Conservation (phyloP, 2,888 invertebrate species). For the Nipponacmea schrenckii region DNA sequence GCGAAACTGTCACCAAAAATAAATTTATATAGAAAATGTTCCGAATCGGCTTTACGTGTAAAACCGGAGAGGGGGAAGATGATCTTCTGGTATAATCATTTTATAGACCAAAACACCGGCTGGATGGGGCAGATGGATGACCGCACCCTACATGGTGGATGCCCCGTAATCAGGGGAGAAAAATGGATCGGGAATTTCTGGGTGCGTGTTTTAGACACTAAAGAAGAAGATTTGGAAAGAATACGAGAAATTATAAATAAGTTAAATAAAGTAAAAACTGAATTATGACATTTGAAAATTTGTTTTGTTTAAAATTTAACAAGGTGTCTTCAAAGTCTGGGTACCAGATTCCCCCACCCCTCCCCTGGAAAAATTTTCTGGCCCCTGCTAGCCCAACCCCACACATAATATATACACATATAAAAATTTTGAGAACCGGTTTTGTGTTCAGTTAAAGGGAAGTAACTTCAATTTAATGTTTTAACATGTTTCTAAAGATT, state of each 20-base stretch:
- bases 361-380: too few relatives aligned
- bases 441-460: too few relatives aligned
- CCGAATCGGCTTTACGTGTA: constrained; percentile 41
- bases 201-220: constrained; percentile 49
- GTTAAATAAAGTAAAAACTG: constrained; percentile 10
- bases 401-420: too few relatives aligned
- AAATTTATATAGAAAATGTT: constrained; percentile 43
- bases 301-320: too few relatives aligned
- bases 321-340: too few relatives aligned
- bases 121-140: constrained; percentile 52
- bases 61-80: constrained; percentile 48
- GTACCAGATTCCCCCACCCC: too few relatives aligned
- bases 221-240: constrained; percentile 35
- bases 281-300: constrained; percentile 8
- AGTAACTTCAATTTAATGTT: too few relatives aligned
- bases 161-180: constrained; percentile 47
- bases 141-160: constrained; percentile 51
- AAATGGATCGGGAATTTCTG: constrained; percentile 62
- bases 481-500: too few relatives aligned
- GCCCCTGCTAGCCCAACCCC: too few relatives aligned
- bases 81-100: constrained; percentile 58
- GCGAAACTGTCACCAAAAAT: neutral
- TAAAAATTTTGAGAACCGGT: too few relatives aligned
- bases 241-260: constrained; percentile 33
- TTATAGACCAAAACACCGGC: constrained; percentile 38